Conservation (phyloP, 2,797 vertebrate genomes). For the Streptopelia turtur region DNA sequence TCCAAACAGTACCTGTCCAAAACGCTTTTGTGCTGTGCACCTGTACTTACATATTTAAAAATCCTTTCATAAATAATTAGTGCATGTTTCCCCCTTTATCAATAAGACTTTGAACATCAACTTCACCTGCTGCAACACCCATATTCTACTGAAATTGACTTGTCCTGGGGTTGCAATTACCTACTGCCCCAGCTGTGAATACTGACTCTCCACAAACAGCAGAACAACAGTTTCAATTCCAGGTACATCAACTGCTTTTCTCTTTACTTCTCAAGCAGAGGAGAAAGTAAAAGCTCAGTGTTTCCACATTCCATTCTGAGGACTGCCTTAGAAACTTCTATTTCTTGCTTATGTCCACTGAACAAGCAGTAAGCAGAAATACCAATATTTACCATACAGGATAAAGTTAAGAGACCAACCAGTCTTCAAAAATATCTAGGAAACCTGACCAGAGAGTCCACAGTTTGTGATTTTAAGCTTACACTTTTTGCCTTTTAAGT, state of each 20-base stretch:
- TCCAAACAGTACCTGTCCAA: slow-evolving; percentile 91
- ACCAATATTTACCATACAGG: slow-evolving; percentile 86
- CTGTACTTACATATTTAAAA: slow-evolving; percentile 88
- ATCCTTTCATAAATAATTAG: slow-evolving; percentile 91
- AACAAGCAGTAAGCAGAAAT: slow-evolving; percentile 90
- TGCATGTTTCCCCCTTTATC: slow-evolving; percentile 85
- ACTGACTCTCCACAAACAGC: slow-evolving; percentile 89
- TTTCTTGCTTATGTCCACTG: slow-evolving; percentile 85
- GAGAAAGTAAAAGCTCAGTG: slow-evolving; percentile 79
- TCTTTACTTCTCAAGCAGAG: slow-evolving; percentile 80
- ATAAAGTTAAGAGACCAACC: slow-evolving; percentile 86
- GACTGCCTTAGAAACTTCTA: slow-evolving; percentile 83
- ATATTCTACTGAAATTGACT: slow-evolving; percentile 87
- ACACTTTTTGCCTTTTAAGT: not conserved
- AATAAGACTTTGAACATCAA: slow-evolving; percentile 86
- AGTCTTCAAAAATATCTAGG: slow-evolving; percentile 84
- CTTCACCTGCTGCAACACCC: slow-evolving; percentile 88
- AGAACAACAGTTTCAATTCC: slow-evolving; percentile 84
- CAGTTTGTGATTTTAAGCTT: slow-evolving; percentile 66
- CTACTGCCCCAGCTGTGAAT: slow-evolving; percentile 90
- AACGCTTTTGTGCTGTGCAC: slow-evolving; percentile 89
- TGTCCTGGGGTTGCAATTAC: slow-evolving; percentile 88
- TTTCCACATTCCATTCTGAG: slow-evolving; percentile 83
- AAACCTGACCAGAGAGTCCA: slow-evolving; percentile 81
- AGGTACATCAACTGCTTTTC: slow-evolving; percentile 83